Evolutionary conservation across 2,888 invertebrate species (phyloP).

Genomic region (Cryptocheilus praepositus): DNA sequence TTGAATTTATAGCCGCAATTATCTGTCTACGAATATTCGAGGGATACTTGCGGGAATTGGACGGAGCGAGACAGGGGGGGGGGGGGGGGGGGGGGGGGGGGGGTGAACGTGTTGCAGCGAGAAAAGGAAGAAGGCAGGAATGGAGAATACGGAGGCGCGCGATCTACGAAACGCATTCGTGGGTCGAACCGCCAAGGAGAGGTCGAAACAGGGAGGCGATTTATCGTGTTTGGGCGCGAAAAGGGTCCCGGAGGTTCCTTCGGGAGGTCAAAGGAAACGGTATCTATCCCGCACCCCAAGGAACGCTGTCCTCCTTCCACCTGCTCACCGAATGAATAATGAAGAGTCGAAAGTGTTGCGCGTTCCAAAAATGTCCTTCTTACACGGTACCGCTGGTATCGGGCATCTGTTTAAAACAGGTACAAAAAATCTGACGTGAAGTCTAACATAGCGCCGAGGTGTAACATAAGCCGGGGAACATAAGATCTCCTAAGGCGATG

Average conservation of each 20-base stretch:
- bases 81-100: constrained; percentile 1
- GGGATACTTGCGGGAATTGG: constrained; percentile 30
- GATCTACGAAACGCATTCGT: constrained; percentile 21
- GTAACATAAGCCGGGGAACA: no score
- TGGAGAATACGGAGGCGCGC: constrained; percentile 12
- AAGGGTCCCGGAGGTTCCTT: constrained; percentile 2
- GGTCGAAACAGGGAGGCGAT: constrained; percentile 8
- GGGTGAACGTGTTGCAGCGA: no score
- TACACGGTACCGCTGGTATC: no score
- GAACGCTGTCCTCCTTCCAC: no score
- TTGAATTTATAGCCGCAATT: constrained; percentile 69
- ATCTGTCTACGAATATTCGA: constrained; percentile 66
- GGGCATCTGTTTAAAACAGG: no score
- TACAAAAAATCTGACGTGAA: no score
- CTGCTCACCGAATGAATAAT: no score
- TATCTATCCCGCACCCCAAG: neutral
- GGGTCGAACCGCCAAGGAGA: constrained; percentile 11
- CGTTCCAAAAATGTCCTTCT: no score
- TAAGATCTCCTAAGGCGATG: no score
- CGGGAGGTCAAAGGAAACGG: constrained; percentile 1
- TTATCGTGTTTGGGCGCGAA: constrained; percentile 11
- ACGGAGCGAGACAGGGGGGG: constrained; percentile 20
- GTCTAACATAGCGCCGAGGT: no score
- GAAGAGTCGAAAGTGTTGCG: no score
- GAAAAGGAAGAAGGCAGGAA: constrained; percentile 12